Percentiles rank a stretch among this genome's conserved stretches.
Evolutionary conservation across 2,797 vertebrate genomes (phyloP).

Genomic region (Spinus olivaceus): DNA sequence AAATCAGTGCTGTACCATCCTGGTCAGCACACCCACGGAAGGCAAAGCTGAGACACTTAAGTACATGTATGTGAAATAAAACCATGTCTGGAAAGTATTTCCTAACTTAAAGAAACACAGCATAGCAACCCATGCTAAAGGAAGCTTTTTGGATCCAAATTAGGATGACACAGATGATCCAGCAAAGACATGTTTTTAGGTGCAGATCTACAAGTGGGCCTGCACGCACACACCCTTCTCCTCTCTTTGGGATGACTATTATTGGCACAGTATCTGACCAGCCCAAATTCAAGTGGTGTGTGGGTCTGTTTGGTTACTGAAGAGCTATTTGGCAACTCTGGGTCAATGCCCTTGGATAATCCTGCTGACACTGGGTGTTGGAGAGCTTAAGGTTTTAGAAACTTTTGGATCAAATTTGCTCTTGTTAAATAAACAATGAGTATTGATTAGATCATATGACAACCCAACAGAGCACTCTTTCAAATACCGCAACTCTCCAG

Average conservation of each 20-base stretch:
- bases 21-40: background rate
- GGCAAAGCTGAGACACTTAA: background rate
- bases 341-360: conserved; percentile 6
- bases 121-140: background rate
- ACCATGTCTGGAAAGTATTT: background rate
- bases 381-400: background rate
- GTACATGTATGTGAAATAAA: background rate
- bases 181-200: background rate
- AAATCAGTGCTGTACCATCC: background rate
- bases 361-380: background rate
- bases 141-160: background rate
- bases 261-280: background rate
- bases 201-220: background rate
- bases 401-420: conserved; percentile 13
- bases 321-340: background rate
- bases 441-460: conserved; percentile 7
- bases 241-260: background rate
- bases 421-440: background rate
- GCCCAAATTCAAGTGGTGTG: background rate
- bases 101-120: background rate
- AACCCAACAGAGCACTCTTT: background rate
- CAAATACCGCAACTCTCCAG: background rate
- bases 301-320: background rate
- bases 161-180: background rate
- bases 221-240: background rate